Conservation (phyloP, 1,140 invertebrate species). For the Rhagoletis zephyria region DNA sequence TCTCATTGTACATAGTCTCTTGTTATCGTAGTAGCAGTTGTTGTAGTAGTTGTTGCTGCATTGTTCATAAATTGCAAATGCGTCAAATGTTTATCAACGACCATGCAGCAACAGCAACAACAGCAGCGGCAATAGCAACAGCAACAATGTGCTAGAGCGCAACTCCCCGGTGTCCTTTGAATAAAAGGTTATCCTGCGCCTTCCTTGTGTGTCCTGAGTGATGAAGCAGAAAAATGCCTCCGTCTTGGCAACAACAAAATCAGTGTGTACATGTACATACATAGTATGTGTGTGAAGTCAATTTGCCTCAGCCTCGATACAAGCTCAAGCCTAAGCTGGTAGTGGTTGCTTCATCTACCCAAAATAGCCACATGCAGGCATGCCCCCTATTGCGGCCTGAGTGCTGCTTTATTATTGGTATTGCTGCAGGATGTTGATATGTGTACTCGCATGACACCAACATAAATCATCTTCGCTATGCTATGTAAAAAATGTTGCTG, state of each 20-base stretch:
- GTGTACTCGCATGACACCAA: slow-evolving; percentile 44
- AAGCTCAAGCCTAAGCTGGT: not conserved
- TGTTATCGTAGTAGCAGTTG: slow-evolving; percentile 21
- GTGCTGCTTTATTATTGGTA: not conserved
- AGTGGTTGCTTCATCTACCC: not conserved
- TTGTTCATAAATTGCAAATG: slow-evolving; percentile 50
- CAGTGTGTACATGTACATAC: not conserved
- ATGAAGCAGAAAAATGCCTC: slow-evolving; percentile 51
- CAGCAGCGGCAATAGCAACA: not conserved
- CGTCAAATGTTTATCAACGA: slow-evolving; percentile 52
- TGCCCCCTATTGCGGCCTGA: not conserved
- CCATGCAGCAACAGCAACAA: slow-evolving; percentile 6
- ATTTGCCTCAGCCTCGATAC: slow-evolving; percentile 1
- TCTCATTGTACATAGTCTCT: slow-evolving; percentile 25
- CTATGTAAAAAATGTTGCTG: slow-evolving; percentile 49
- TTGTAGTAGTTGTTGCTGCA: not conserved
- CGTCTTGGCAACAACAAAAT: slow-evolving; percentile 33
- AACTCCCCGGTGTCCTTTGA: slow-evolving; percentile 18
- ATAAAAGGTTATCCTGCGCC: slow-evolving; percentile 34
- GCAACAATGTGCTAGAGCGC: not conserved
- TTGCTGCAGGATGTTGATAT: slow-evolving; percentile 39
- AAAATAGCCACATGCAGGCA: not conserved
- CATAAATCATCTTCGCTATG: slow-evolving; percentile 39
- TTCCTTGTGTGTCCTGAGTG: not conserved
- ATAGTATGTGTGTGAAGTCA: not conserved